Conservation (phyloP, 1,140 invertebrate genomes). For the Heliconius hewitsoni region DNA sequence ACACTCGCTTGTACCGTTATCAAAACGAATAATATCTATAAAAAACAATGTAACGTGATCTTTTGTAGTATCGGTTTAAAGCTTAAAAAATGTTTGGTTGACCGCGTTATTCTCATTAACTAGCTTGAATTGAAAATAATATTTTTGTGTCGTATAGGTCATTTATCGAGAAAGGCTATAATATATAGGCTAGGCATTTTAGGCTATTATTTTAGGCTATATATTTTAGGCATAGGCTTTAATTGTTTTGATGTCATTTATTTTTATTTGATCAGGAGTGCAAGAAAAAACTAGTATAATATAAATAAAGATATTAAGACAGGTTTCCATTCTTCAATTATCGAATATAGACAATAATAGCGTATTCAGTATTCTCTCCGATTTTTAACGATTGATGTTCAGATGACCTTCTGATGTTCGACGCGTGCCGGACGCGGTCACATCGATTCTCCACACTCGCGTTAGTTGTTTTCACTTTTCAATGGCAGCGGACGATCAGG, state of each 20-base stretch:
- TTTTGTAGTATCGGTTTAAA: too few species aligned
- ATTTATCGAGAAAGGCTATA: too few species aligned
- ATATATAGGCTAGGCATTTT: too few species aligned
- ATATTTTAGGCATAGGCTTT: too few species aligned
- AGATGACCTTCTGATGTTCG: slow-evolving; percentile 56
- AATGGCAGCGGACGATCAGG: slow-evolving; percentile 49
- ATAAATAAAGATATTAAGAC: not conserved
- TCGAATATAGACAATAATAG: slow-evolving; percentile 30
- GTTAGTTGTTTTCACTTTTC: slow-evolving; percentile 62
- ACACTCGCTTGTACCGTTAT: slow-evolving; percentile 36
- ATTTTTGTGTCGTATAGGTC: too few species aligned
- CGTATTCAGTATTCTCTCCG: slow-evolving; percentile 46
- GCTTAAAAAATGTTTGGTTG: too few species aligned
- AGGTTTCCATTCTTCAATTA: not conserved
- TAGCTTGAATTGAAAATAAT: too few species aligned
- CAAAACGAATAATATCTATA: not conserved
- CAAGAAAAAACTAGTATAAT: not conserved
- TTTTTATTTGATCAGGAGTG: too few species aligned
- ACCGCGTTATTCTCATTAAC: too few species aligned
- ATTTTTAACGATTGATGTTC: slow-evolving; percentile 60
- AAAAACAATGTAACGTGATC: too few species aligned
- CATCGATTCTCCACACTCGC: slow-evolving; percentile 69
- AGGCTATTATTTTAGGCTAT: too few species aligned
- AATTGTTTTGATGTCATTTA: too few species aligned
- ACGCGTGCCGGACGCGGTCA: slow-evolving; percentile 56